Conservation (phyloP, 2,888 invertebrate species). For the Seira sanloemensis region DNA sequence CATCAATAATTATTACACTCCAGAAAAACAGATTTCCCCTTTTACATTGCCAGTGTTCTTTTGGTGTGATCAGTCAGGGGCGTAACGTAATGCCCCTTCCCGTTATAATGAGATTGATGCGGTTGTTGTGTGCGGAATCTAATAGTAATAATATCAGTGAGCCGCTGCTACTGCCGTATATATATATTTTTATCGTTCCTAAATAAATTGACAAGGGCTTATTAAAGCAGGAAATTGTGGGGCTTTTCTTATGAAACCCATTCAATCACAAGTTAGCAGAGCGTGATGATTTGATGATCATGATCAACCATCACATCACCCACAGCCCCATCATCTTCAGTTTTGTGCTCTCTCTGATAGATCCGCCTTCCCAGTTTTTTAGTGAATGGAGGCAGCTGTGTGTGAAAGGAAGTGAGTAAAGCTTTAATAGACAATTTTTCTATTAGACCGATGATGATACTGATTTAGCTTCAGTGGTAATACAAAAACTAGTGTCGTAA, state of each 20-base stretch:
- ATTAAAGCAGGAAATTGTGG: constrained; percentile 59
- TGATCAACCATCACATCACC: constrained; percentile 19
- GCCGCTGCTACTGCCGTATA: too few species aligned
- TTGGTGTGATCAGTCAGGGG: too few species aligned
- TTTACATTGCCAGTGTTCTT: too few species aligned
- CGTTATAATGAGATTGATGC: neutral
- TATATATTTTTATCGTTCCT: neutral
- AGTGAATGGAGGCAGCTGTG: constrained; percentile 6
- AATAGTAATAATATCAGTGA: too few species aligned
- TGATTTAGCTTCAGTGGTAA: too few species aligned
- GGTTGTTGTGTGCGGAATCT: neutral
- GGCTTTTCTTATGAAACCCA: constrained; percentile 53
- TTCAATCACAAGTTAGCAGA: constrained; percentile 56
- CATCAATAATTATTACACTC: too few species aligned
- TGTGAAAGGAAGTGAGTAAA: neutral
- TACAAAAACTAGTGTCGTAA: too few species aligned
- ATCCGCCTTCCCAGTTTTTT: neutral
- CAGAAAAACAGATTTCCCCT: too few species aligned
- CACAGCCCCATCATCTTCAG: constrained; percentile 21
- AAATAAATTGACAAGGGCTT: constrained; percentile 38
- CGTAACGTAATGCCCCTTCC: neutral
- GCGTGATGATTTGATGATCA: constrained; percentile 58
- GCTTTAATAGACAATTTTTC: neutral
- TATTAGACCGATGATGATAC: neutral
- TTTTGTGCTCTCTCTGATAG: constrained; percentile 29